phyloP scores from a whole-genome alignment of 1,140 invertebrate species.

The Bombus superbus region DNA sequence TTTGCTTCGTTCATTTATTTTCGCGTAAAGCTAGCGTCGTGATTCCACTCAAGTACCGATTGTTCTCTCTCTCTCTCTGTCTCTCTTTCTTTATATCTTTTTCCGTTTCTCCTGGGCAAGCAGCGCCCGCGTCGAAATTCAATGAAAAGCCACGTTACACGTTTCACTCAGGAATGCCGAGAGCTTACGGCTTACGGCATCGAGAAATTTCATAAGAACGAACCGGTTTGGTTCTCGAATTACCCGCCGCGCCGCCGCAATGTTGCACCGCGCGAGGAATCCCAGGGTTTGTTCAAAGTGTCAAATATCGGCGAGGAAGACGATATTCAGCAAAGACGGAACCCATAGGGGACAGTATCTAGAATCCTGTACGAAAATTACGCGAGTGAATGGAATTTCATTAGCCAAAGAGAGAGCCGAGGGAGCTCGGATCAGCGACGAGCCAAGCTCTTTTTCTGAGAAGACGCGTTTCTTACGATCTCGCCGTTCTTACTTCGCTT shows the following conservation, averaged over 20 bases:
- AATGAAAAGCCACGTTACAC: slow-evolving; percentile 44
- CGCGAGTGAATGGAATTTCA: neutral
- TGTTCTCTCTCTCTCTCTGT: too few relatives aligned
- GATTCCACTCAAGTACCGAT: neutral
- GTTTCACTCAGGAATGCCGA: slow-evolving; percentile 31
- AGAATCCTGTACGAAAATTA: neutral
- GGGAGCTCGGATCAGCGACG: neutral
- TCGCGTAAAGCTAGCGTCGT: slow-evolving; percentile 5
- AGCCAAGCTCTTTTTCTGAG: neutral
- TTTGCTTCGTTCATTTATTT: neutral
- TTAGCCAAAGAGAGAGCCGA: neutral
- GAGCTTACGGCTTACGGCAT: slow-evolving; percentile 52
- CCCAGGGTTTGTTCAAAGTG: slow-evolving; percentile 42
- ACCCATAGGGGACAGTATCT: neutral
- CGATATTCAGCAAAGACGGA: slow-evolving; percentile 24
- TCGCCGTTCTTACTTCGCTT: neutral
- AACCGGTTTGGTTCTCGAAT: slow-evolving; percentile 59
- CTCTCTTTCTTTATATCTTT: neutral
- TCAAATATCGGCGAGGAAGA: slow-evolving; percentile 37
- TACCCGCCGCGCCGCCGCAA: slow-evolving; percentile 12
- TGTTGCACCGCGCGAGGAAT: neutral
- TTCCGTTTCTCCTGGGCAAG: neutral
- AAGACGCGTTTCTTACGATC: neutral
- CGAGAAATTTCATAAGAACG: slow-evolving; percentile 59
- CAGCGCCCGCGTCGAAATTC: slow-evolving; percentile 4